Base-by-base conservation (phyloP, 2,888 invertebrate species). In the Drosophila putrida region DNA sequence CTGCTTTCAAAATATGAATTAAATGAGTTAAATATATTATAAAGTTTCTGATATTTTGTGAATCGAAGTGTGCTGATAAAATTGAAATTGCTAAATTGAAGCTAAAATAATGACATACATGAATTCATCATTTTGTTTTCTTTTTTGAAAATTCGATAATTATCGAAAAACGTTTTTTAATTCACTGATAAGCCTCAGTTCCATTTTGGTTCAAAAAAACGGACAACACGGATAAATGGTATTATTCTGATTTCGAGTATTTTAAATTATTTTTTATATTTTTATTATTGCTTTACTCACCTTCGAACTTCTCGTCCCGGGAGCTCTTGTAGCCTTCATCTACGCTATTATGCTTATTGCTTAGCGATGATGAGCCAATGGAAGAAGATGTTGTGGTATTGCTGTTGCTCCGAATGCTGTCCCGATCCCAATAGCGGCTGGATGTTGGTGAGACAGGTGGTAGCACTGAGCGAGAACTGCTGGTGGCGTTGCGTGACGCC, bases 391-490 rank as follows among this genome's bases (percentile, higher is more conserved):
- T 62, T 75, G 86, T 78, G 63, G 88, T 69, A 88, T 82, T 76
- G 81, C 60, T 78, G 47, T 47, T 78, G 57, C 61, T 67, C 47
- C 74, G 70, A 6, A 59, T 65, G 66, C 73, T 87, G 35, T 93
- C 93, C 59, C 93, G 90, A 63, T 93, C 93, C 90, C 90, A 91
- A 68, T 91, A 90, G 47, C 92, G 90, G 27, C 89, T 88, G 57
- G 91, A 80, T 36, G 91, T 90, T 15, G 93, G 91, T 59, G 93
- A 92, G 58, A 92, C 87, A 71, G 93, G 91, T 63, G 93, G 92
- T 77, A 92, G 80, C 66, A 89, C 90, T 64, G 88, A 91, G 64
- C 92, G 83, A 47, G 60, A 50, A 58, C 50, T 77, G 75, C 64
- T 65, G 59, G 71, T 43, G 46, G 51, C 83, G 89, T 78, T 92